Conservation (phyloP, 2,113 vertebrate species). For the Rhadina sibilatrix region DNA sequence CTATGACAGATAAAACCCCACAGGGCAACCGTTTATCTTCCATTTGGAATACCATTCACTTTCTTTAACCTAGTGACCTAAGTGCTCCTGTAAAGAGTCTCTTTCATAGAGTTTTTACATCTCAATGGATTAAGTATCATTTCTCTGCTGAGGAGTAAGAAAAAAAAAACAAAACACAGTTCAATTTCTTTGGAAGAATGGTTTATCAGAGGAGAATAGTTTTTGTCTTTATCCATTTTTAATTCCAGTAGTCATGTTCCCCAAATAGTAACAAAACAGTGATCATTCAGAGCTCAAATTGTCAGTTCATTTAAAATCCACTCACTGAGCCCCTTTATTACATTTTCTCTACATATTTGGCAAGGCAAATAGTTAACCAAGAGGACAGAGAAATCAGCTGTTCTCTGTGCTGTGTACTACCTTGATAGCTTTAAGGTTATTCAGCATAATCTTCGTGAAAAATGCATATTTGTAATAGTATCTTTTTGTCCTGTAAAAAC, state of each 20-base stretch:
- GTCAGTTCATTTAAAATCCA: constrained; percentile 61
- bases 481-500: not conserved
- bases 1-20: constrained; percentile 67
- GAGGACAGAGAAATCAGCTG: not conserved
- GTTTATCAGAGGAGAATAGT: constrained; percentile 51
- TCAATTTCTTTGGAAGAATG: constrained; percentile 70
- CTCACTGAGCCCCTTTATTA: constrained; percentile 27
- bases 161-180: not conserved
- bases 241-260: constrained; percentile 64
- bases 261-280: constrained; percentile 55
- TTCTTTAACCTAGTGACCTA: constrained; percentile 67
- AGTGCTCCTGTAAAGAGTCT: constrained; percentile 51
- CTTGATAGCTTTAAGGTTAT: not conserved
- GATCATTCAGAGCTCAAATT: constrained; percentile 69
- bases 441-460: not conserved
- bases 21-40: constrained; percentile 72
- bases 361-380: not conserved
- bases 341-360: not conserved
- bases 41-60: constrained; percentile 73
- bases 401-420: not conserved
- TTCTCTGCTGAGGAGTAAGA: constrained; percentile 15
- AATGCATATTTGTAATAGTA: not conserved
- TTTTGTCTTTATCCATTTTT: constrained; percentile 62
- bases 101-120: constrained; percentile 76
- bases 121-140: constrained; percentile 72